Percentiles rank a stretch among this genome's conserved stretches.
Evolutionary conservation across 2,888 invertebrate genomes (phyloP).

Genomic region (Tuberolachnus salignus): DNA sequence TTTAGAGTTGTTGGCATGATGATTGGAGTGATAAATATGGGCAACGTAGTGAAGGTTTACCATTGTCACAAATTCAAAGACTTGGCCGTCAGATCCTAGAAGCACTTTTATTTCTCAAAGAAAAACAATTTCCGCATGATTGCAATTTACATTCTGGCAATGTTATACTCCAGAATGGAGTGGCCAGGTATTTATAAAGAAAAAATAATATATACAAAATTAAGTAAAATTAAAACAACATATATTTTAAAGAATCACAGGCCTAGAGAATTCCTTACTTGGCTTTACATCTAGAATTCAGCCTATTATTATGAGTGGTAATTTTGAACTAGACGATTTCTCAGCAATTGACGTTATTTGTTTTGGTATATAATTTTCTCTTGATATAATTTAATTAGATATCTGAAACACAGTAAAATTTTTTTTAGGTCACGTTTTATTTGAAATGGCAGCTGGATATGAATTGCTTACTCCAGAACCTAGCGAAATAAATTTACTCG

Average conservation of each 20-base stretch:
- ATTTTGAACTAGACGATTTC: slow-evolving; percentile 64
- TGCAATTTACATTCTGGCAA: slow-evolving; percentile 89
- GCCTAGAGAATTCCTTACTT: slow-evolving; percentile 83
- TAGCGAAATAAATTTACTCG: slow-evolving; percentile 74
- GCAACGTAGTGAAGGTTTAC: slow-evolving; percentile 72
- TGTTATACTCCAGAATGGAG: slow-evolving; percentile 88
- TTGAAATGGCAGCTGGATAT: slow-evolving; percentile 89
- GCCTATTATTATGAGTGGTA: slow-evolving; percentile 66
- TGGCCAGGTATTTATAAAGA: slow-evolving; percentile 72
- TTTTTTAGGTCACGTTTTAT: slow-evolving; percentile 74
- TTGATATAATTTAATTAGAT: not conserved
- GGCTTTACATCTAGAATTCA: slow-evolving; percentile 73
- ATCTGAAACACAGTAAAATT: slow-evolving; percentile 26
- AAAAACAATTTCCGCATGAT: slow-evolving; percentile 85
- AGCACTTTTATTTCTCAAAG: slow-evolving; percentile 82
- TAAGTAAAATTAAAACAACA: slow-evolving; percentile 16
- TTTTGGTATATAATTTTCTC: slow-evolving; percentile 67
- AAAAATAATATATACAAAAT: not conserved
- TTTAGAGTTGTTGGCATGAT: slow-evolving; percentile 80
- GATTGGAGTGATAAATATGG: slow-evolving; percentile 80
- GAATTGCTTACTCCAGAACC: slow-evolving; percentile 78
- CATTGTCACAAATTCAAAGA: slow-evolving; percentile 80
- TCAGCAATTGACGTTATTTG: slow-evolving; percentile 71
- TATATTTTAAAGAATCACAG: slow-evolving; percentile 68
- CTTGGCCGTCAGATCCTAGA: slow-evolving; percentile 87